Evolutionary conservation across 1,140 invertebrate species (phyloP), one percentile per base, ranked within the genome.

Genomic region (Eueides isabella): DNA sequence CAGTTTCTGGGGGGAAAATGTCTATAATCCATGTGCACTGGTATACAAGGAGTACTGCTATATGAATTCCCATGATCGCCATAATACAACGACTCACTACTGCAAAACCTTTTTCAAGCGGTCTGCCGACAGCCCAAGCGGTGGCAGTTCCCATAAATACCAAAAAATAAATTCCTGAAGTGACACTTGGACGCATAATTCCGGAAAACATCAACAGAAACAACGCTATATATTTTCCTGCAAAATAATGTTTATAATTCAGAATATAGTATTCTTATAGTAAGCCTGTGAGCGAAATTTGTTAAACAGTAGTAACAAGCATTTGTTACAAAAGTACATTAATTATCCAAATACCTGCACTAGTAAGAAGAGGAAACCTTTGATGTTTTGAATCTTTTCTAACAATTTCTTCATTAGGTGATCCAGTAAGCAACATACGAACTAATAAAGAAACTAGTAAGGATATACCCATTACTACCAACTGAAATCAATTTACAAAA

Each of bases 11-110:
- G 12, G 95, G 94, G 61, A 98, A 85, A 5, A 95, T 84, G 30
- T 96, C 95, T 80, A 98, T 97, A 67, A 96, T 94, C 95, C 96
- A 97, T 80, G 97, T 95, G 79, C 97, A 96, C 91, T 99, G 98
- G 87, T 98, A 99, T 1, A 96, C 93, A 77, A 98, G 96, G n/a
- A 99, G 84, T 5, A 95, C 92, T 0, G 96, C 82, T 62, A 98
- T 95, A 84, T 99, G 98, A 16, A 95, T 81, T 2, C 95, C 95
- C 77, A 97, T 95, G 75, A 98, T 95, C 2, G 96, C 85, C 93
- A 98, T 95, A 11, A 98, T 81, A 64, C 96, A 93, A 41, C 95
- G 94, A 80, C 96, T 95, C 41, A 97, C 83, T 33, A 96, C 93
- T 0, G 96, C 96, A 85, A 98, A 99, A 1, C 95, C 95, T 72